A percentile compares a stretch with the other conserved stretches of the same genome.
Conservation (phyloP, 2,888 invertebrate genomes). For the Mimachlamys varia region DNA sequence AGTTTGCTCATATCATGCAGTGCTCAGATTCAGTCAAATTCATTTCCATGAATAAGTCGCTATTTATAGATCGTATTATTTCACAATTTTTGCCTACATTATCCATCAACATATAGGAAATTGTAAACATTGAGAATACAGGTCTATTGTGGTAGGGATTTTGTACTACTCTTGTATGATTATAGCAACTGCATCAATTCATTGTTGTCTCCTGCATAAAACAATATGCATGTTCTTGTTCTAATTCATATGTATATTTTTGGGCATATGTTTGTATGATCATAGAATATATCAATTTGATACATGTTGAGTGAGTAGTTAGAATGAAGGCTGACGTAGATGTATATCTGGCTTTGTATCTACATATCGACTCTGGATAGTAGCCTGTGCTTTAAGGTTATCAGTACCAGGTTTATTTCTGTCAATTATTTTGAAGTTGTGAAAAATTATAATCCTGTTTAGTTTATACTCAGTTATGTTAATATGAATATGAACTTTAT, state of each 20-base stretch:
- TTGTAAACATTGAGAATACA: neutral
- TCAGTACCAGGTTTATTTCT: no score
- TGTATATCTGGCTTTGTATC: neutral
- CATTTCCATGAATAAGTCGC: neutral
- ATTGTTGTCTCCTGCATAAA: neutral
- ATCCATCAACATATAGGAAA: no score
- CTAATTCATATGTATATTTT: neutral
- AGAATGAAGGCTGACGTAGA: neutral
- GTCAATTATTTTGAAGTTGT: no score
- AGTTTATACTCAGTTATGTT: no score
- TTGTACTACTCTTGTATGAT: neutral
- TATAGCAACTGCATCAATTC: neutral
- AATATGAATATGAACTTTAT: no score
- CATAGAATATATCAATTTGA: neutral
- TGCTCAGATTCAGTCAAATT: neutral
- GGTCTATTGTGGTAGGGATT: neutral
- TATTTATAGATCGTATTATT: neutral
- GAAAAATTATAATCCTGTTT: no score
- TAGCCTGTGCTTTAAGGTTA: neutral
- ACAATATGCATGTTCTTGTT: neutral
- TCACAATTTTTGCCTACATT: neutral
- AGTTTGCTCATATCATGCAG: no score
- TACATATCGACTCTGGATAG: neutral
- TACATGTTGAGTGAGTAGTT: neutral
- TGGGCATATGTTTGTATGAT: conserved; percentile 13